Evolutionary conservation across 2,888 invertebrate genomes (phyloP).

Genomic region (Polymixis lichenea): DNA sequence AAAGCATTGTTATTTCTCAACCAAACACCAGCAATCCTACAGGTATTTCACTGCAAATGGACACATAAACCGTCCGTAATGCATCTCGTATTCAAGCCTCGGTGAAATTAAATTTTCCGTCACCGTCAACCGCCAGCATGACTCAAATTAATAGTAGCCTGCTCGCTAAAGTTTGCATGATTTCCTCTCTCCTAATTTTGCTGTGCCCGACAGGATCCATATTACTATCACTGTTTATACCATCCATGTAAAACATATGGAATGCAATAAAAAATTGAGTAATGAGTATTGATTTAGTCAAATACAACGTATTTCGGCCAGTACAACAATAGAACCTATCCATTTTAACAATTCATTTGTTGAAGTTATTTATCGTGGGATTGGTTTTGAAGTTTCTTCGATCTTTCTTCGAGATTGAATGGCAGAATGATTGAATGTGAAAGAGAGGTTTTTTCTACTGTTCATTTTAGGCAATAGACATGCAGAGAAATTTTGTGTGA

Average conservation of each 20-base stretch:
- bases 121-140: constrained; percentile 27
- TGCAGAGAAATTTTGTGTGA: not conserved
- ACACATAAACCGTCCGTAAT: constrained; percentile 40
- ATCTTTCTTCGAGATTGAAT: not conserved
- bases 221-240: too few relatives aligned
- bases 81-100: constrained; percentile 36
- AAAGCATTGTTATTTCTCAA: not conserved
- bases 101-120: constrained; percentile 48
- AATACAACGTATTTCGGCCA: constrained; percentile 27
- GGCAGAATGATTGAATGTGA: not conserved
- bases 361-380: constrained; percentile 2
- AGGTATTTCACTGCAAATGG: constrained; percentile 38
- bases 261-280: too few relatives aligned
- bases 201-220: too few relatives aligned
- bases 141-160: constrained; percentile 45
- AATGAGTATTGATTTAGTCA: too few relatives aligned
- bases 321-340: constrained; percentile 17
- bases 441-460: not conserved
- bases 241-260: too few relatives aligned
- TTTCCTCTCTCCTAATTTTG: too few relatives aligned
- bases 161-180: constrained; percentile 48
- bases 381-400: not conserved
- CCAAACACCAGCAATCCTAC: not conserved
- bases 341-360: constrained; percentile 25
- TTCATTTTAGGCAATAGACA: not conserved